Conservation (phyloP, 2,113 vertebrate species). For the Athene cunicularia region DNA sequence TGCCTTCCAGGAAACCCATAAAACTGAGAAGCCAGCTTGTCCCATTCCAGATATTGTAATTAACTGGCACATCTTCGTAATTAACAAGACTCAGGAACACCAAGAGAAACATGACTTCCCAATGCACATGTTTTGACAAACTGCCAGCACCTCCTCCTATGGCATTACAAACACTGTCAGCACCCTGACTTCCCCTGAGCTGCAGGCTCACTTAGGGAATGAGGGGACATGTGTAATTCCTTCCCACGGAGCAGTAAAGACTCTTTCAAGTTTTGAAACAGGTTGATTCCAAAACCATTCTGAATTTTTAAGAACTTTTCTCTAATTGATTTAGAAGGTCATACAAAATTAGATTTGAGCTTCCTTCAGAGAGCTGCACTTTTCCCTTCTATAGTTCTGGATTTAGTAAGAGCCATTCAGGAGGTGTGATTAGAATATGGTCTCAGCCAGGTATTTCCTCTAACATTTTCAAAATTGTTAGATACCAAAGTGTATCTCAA, state of each 20-base stretch:
- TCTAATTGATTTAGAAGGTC: neutral
- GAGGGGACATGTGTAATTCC: fast-evolving
- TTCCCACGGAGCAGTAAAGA: neutral
- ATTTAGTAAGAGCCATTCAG: fast-evolving
- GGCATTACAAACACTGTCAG: neutral
- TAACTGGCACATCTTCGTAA: neutral
- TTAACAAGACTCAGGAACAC: neutral
- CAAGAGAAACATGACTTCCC: neutral
- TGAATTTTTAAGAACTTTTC: neutral
- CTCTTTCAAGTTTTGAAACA: neutral
- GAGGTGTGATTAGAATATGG: neutral
- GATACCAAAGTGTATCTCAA: neutral
- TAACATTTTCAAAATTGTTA: neutral
- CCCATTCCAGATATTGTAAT: neutral
- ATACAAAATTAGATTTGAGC: neutral
- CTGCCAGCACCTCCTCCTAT: neutral
- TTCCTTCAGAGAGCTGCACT: neutral
- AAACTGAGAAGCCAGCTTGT: neutral
- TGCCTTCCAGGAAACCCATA: neutral
- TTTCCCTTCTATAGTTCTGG: fast-evolving
- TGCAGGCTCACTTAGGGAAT: neutral
- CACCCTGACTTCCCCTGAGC: neutral
- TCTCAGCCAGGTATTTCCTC: neutral
- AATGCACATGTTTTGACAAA: neutral
- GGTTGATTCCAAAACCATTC: neutral